Base-by-base conservation (phyloP, 2,113 vertebrate species). In the Apaloderma vittatum region DNA sequence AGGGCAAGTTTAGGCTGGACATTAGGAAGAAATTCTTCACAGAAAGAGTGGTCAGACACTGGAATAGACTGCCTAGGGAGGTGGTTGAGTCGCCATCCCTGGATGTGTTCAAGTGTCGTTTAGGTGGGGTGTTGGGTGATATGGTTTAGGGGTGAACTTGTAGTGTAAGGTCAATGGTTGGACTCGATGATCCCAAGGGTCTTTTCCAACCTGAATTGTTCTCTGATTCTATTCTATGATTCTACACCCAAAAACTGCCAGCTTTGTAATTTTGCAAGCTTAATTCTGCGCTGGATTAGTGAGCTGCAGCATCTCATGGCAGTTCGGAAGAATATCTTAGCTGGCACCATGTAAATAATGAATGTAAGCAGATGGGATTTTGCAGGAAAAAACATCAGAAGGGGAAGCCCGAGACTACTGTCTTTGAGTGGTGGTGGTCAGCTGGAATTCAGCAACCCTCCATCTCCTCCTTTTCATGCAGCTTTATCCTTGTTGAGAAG, bases 371-470 rank as follows among this genome's bases (percentile, higher is more conserved):
- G 45, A 24, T 46, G 54, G 34, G 34, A 77, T 49, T 77, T 36
- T 34, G 21, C 10, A 68, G 45, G 15, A 57, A 68, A 88, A 58
- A 3, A 27, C 26, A 76, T 83, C 45, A 32, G 29, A 82, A 23
- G 5, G 3, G 17, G 15, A 3, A 73, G 12, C 40, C 15, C 30
- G 23, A 63, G 17, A 59, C 18, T 71, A 24, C 6, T 0, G 0
- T n/a, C 67, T 58, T 79, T 62, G n/a, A 86, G 71, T 29, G 61
- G 16, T 6, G 7, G 11, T 62, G n/a, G 15, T 46, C 79, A 43
- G 26, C 21, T 49, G 29, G 32, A 82, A 52, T 37, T 9, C 29
- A 63, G 6, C 14, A 30, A 57, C 19, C 1, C 6, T 57, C 29
- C 4, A 13, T 34, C 24, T 73, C 16, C 18, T 48, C 13, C 8